Evolutionary conservation across 2,113 vertebrate genomes (phyloP).

Genomic region (Oceanites oceanicus): DNA sequence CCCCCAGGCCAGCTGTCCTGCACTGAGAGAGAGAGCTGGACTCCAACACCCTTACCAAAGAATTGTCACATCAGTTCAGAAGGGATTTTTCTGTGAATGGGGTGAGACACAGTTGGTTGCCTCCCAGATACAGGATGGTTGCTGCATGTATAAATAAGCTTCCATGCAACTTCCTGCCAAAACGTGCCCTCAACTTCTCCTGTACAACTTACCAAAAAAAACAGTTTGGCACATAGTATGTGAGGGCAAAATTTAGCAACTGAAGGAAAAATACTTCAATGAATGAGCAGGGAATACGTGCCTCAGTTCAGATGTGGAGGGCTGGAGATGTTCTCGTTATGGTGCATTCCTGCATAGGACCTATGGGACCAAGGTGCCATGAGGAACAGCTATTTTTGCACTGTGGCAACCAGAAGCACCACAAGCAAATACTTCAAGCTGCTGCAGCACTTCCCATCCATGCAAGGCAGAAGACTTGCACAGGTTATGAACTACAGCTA

Average conservation of each 20-base stretch:
- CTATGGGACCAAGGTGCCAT: neutral
- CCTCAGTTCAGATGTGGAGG: neutral
- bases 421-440: neutral
- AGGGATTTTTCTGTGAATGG: neutral
- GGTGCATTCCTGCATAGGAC: neutral
- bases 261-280: neutral
- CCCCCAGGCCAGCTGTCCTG: neutral
- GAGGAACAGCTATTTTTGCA: neutral
- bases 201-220: neutral
- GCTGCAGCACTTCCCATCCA: neutral
- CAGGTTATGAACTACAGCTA: neutral
- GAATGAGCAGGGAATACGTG: neutral
- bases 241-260: neutral
- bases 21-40: neutral
- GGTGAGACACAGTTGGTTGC: neutral
- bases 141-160: neutral
- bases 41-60: neutral
- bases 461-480: neutral
- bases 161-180: neutral
- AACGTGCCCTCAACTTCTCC: neutral
- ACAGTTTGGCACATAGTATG: neutral
- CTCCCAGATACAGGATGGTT: neutral
- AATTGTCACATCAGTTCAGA: neutral
- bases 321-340: neutral
- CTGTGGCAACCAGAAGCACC: neutral